These are phyloP conservation scores for Rhagologus leucostigma DNA, from an alignment of 2,113 vertebrate species.

Conservation along the genomic window DNA sequence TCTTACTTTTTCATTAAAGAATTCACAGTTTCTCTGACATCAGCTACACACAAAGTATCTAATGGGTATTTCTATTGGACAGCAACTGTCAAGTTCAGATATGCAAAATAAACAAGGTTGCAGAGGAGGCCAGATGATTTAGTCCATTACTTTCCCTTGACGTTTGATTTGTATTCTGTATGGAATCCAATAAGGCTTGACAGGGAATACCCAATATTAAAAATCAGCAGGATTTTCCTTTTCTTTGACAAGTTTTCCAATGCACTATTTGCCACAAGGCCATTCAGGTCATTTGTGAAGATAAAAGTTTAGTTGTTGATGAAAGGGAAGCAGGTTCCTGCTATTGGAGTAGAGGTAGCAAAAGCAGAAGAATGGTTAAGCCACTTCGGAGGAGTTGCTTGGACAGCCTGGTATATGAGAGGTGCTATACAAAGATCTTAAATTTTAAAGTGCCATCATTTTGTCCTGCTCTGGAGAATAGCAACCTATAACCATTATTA, in stretches of 20 bases:
- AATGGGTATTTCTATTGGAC: neutral
- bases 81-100: neutral
- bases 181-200: neutral
- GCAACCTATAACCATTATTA: neutral
- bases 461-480: neutral
- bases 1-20: neutral
- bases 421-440: neutral
- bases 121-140: neutral
- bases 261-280: neutral
- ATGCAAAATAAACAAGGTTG: neutral
- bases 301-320: neutral
- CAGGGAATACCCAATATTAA: neutral
- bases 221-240: neutral
- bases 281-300: neutral
- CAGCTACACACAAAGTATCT: neutral
- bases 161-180: neutral
- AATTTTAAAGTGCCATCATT: neutral
- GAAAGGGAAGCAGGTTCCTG: neutral
- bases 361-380: neutral
- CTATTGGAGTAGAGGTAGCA: neutral
- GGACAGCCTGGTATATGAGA: neutral
- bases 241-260: neutral
- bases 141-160: neutral
- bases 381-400: neutral
- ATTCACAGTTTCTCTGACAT: neutral